Base-by-base conservation (phyloP, 2,888 invertebrate genomes). In the Spodoptera exigua region DNA sequence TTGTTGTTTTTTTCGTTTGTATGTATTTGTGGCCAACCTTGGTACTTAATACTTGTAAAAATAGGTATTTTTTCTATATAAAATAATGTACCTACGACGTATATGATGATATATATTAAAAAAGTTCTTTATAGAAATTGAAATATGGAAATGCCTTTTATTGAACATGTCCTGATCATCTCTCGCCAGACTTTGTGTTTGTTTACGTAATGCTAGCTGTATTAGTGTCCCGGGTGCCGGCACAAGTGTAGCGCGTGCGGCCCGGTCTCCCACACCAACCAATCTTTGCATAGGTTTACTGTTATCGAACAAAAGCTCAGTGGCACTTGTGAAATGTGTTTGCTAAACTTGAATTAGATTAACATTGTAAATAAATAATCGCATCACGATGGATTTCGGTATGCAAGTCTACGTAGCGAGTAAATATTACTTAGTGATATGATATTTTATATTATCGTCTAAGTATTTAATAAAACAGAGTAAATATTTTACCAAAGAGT, bases 1-100 rank as follows among this genome's bases (percentile, higher is more conserved):
- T 92, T 92, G 91, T 93, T 93, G 88, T 91, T 92, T 92, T 89
- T 82, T 92, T 89, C 89, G 91, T 92, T 93, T 91, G 90, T 92
- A 90, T 91, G 91, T 93, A 92, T 92, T 90, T 90, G 92, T 94
- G 93, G 92, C 93, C 93, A 91, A 93, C 82, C 90, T 93, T 89
- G 93, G 93, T 94, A 93, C 93, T 93, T 93, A 93, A 92, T 84
- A 90, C 89, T 93, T 93, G 91, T 92, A 92, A 89, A 91, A 91
- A 93, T 92, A 91, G 89, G 91, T 93, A 91, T 94, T 92, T 93
- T 92, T 93, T 92, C 91, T 92, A 93, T 92, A 91, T 92, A 89
- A 90, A 91, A 89, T 92, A 91, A 92, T 92, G 93, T 94, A 92
- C 90, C 91, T 89, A 90, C 91, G 87, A 90, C 89, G 89, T 92